Conservation (phyloP, 2,888 invertebrate genomes). For the Spisula solida region DNA sequence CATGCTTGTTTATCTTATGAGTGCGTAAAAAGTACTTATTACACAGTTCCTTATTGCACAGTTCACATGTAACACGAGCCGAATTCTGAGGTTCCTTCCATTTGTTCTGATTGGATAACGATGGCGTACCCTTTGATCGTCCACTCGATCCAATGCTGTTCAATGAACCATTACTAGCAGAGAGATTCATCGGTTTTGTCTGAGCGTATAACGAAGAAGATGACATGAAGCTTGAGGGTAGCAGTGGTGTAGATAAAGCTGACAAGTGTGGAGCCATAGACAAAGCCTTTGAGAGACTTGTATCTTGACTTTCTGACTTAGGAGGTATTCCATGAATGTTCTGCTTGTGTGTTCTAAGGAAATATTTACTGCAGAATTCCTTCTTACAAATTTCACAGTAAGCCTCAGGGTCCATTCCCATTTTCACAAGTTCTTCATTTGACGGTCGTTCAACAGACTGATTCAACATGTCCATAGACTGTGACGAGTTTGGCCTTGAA, state of each 20-base stretch:
- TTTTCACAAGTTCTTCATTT: constrained; percentile 85
- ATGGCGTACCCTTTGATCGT: constrained; percentile 64
- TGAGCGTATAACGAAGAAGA: constrained; percentile 51
- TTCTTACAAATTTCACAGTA: constrained; percentile 94
- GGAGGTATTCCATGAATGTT: constrained; percentile 97
- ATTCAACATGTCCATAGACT: constrained; percentile 59
- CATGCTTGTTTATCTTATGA: constrained; percentile 87
- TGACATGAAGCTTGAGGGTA: constrained; percentile 66
- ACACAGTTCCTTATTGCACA: constrained; percentile 87
- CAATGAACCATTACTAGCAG: constrained; percentile 47
- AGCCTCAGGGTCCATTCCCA: constrained; percentile 87
- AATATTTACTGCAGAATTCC: constrained; percentile 99
- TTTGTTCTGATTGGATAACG: constrained; percentile 64
- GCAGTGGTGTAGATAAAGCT: constrained; percentile 64
- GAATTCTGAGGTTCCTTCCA: constrained; percentile 86
- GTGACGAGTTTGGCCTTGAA: constrained; percentile 58
- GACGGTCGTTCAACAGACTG: constrained; percentile 76
- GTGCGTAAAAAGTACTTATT: constrained; percentile 87
- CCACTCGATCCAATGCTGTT: constrained; percentile 53
- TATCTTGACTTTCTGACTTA: constrained; percentile 60
- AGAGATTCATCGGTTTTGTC: constrained; percentile 67
- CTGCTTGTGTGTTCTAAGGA: constrained; percentile 98
- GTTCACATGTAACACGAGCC: constrained; percentile 85
- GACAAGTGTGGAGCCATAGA: constrained; percentile 69
- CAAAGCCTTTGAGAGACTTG: constrained; percentile 46